Evolutionary conservation across 2,797 vertebrate genomes (phyloP).

Genomic region (Jordanella pulchra): DNA sequence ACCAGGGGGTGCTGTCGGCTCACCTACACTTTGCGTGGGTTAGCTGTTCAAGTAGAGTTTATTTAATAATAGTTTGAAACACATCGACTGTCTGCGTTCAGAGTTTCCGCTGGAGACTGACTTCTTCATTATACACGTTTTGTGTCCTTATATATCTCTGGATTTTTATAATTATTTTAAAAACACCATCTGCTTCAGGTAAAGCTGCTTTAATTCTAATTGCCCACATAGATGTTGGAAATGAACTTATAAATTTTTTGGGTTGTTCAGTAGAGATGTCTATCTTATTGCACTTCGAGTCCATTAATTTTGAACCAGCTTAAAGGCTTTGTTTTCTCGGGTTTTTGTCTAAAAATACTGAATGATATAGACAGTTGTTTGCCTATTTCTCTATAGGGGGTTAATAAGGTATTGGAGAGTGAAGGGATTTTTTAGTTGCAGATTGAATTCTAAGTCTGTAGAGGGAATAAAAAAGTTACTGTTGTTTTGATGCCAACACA

Average conservation of each 20-base stretch:
- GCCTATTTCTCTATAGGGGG: not conserved
- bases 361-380: not conserved
- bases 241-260: not conserved
- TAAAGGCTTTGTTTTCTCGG: not conserved
- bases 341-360: too few relatives aligned
- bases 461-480: not conserved
- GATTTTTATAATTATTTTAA: slow-evolving; percentile 22
- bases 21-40: not conserved
- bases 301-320: not conserved
- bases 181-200: slow-evolving; percentile 39
- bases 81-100: not conserved
- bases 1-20: not conserved
- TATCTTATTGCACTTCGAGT: not conserved
- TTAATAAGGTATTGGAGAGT: not conserved
- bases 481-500: too few relatives aligned
- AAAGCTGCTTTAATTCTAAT: slow-evolving; percentile 4
- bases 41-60: not conserved
- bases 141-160: slow-evolving; percentile 22
- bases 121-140: slow-evolving; percentile 4
- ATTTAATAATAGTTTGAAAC: not conserved
- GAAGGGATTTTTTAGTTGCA: not conserved
- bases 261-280: not conserved
- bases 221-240: not conserved
- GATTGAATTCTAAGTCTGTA: not conserved
- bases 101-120: not conserved